These are phyloP conservation scores for Mimachlamys varia DNA, from an alignment of 2,888 invertebrate genomes.

Conservation along the genomic window DNA sequence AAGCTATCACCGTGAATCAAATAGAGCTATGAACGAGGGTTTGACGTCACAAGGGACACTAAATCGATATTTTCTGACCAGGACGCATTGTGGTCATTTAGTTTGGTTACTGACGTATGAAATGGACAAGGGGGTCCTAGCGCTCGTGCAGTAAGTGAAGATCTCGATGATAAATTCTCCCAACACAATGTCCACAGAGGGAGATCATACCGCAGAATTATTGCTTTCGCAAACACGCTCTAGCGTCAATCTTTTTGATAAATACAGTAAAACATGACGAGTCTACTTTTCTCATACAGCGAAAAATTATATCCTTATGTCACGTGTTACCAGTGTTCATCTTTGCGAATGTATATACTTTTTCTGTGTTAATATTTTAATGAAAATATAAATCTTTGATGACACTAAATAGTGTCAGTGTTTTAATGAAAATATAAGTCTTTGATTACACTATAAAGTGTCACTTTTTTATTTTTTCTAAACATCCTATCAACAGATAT, in stretches of 20 bases:
- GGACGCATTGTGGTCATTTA: not conserved
- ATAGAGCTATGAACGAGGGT: not conserved
- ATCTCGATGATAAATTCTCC: not conserved
- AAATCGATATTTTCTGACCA: conserved; percentile 5
- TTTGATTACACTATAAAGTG: too few relatives aligned
- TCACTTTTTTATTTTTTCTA: too few relatives aligned
- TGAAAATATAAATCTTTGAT: too few relatives aligned
- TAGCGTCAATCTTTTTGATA: not conserved
- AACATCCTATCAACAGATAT: too few relatives aligned
- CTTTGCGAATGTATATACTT: too few relatives aligned
- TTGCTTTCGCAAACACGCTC: not conserved
- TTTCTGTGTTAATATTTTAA: too few relatives aligned
- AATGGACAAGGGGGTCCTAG: not conserved
- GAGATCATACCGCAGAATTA: not conserved
- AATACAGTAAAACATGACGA: not conserved
- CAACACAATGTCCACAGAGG: not conserved
- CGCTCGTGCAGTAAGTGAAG: not conserved
- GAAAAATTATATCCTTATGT: too few relatives aligned
- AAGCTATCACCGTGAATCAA: not conserved
- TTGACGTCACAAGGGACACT: not conserved
- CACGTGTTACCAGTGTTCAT: too few relatives aligned
- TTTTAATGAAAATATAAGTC: too few relatives aligned
- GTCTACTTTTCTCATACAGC: not conserved
- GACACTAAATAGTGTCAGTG: too few relatives aligned
- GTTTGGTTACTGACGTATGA: not conserved